Evolutionary conservation across 2,797 vertebrate genomes (phyloP).

Genomic region (Microchirus variegatus): DNA sequence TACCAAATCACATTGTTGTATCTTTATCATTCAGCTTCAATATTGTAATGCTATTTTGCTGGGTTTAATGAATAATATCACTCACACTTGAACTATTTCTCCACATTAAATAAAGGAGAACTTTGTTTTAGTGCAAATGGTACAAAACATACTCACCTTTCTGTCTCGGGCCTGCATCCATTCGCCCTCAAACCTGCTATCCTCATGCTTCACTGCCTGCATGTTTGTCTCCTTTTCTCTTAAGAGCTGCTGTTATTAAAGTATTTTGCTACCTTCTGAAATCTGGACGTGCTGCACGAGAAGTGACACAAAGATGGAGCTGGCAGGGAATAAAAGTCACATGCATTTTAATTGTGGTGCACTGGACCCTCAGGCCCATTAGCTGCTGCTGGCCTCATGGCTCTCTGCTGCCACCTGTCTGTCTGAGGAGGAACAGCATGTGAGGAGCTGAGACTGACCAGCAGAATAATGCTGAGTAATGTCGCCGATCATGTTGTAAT

Average conservation of each 20-base stretch:
- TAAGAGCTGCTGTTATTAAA: too few species aligned
- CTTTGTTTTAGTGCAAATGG: neutral
- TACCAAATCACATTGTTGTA: neutral
- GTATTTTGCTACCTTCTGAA: slow-evolving; percentile 37
- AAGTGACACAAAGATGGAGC: slow-evolving; percentile 60
- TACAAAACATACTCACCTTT: slow-evolving; percentile 49
- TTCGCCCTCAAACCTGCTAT: neutral
- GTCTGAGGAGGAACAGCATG: slow-evolving; percentile 50
- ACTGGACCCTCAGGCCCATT: slow-evolving; percentile 50
- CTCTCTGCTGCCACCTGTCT: slow-evolving; percentile 99
- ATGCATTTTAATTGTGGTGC: slow-evolving; percentile 66
- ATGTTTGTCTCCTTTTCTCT: neutral
- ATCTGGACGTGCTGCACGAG: slow-evolving; percentile 34
- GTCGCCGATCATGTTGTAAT: neutral
- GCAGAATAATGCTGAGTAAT: slow-evolving; percentile 69
- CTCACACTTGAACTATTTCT: neutral
- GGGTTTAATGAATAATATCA: neutral
- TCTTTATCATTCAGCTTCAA: neutral
- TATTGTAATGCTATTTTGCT: neutral
- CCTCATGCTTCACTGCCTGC: slow-evolving; percentile 11
- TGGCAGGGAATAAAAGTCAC: slow-evolving; percentile 65
- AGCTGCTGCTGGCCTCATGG: slow-evolving; percentile 57
- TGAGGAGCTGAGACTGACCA: slow-evolving; percentile 5
- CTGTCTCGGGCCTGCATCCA: slow-evolving; percentile 18
- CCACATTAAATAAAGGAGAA: neutral